A percentile compares a stretch with the other conserved stretches of the same genome.
phyloP scores from a whole-genome alignment of 2,888 invertebrate species.

The Spilosoma lubricipeda region DNA sequence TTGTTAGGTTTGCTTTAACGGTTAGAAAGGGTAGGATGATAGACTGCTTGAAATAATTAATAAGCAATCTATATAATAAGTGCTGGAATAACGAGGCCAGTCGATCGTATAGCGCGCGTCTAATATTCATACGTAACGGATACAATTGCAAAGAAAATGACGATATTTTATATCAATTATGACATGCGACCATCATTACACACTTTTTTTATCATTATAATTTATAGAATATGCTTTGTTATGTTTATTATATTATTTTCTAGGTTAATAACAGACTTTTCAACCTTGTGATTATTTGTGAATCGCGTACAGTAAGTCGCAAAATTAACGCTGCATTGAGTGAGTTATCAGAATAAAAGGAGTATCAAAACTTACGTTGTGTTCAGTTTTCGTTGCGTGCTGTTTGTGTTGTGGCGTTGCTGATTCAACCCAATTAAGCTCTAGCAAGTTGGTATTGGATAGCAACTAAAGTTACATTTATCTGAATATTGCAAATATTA shows the following conservation, averaged over 20 bases:
- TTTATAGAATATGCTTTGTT: background rate
- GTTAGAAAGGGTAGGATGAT: background rate
- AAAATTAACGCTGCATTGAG: background rate
- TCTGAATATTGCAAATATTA: background rate
- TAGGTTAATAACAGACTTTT: background rate
- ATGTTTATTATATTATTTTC: background rate
- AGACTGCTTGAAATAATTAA: too few species aligned
- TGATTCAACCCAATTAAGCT: too few species aligned
- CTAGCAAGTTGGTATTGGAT: background rate
- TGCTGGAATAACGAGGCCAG: background rate
- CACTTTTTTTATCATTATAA: too few species aligned
- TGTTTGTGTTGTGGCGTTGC: too few species aligned
- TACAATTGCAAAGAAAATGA: conserved; percentile 16
- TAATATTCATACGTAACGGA: conserved; percentile 38
- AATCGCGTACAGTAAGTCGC: background rate
- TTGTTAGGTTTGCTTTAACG: too few species aligned
- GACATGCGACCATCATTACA: too few species aligned
- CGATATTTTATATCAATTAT: conserved; percentile 9
- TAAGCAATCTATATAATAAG: background rate
- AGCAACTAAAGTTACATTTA: background rate
- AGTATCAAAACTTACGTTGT: too few species aligned
- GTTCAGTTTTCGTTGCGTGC: too few species aligned
- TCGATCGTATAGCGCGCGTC: conserved; percentile 2
- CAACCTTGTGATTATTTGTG: background rate
- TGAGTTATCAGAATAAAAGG: too few species aligned